Percentiles rank a stretch among this genome's conserved stretches.
These are phyloP conservation scores for Torymus auratus DNA, from an alignment of 2,888 invertebrate genomes.

Conservation along the genomic window DNA sequence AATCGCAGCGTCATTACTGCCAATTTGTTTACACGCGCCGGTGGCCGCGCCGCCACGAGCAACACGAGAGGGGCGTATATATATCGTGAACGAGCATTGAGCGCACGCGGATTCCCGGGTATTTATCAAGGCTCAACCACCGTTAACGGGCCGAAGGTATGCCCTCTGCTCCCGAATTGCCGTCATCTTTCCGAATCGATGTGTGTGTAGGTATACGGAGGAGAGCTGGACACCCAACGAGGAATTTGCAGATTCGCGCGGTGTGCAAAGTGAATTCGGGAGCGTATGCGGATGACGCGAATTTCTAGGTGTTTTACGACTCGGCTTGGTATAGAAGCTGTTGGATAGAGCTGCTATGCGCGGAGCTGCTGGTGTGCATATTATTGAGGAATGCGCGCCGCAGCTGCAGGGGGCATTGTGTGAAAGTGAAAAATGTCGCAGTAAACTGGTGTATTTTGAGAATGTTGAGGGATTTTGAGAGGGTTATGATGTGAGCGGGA, in stretches of 20 bases:
- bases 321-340: neutral
- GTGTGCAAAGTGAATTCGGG: slow-evolving; percentile 28
- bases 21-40: slow-evolving; percentile 72
- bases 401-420: neutral
- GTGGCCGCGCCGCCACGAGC: neutral
- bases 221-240: no score
- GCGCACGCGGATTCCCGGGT: neutral
- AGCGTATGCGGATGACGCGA: slow-evolving; percentile 1
- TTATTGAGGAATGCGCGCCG: neutral
- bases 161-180: neutral
- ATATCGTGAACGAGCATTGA: no score
- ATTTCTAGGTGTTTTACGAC: slow-evolving; percentile 35
- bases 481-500: no score
- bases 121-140: slow-evolving; percentile 6
- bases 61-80: no score
- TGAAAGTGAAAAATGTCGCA: slow-evolving; percentile 16
- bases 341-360: neutral
- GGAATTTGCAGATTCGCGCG: slow-evolving; percentile 4
- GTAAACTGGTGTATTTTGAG: slow-evolving; percentile 24
- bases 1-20: slow-evolving; percentile 74
- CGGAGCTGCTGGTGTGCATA: neutral
- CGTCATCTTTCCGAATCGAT: slow-evolving; percentile 37
- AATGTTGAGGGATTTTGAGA: no score
- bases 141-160: neutral
- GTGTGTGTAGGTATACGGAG: neutral